A percentile compares a stretch with the other conserved stretches of the same genome.
Conservation (phyloP, 35 echinoderm and acorn worm genomes). For the Stichopus chloronotus region DNA sequence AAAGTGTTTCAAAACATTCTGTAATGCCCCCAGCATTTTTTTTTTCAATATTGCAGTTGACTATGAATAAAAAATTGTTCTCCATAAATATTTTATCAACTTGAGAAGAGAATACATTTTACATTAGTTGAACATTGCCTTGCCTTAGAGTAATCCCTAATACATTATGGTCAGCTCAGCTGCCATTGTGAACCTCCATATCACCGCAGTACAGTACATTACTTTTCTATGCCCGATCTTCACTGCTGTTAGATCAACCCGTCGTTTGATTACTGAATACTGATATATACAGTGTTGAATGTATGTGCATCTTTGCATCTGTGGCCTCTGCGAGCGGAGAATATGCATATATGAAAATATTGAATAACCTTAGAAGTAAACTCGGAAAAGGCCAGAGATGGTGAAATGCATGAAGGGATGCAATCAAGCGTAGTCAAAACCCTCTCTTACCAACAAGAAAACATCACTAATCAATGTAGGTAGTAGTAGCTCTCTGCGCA, state of each 20-base stretch:
- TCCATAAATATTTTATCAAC: too few species aligned
- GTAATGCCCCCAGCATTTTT: too few species aligned
- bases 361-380: constrained; percentile 42
- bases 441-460: constrained; percentile 52
- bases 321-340: constrained; percentile 30
- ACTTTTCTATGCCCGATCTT: too few species aligned
- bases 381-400: constrained; percentile 40
- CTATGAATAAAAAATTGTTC: too few species aligned
- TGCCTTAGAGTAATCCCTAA: too few species aligned
- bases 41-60: too few species aligned
- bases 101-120: too few species aligned
- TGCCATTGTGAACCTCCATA: too few species aligned
- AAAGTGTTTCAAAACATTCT: too few species aligned
- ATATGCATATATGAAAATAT: constrained; percentile 61
- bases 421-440: constrained; percentile 50
- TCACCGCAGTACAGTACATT: too few species aligned
- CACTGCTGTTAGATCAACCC: not conserved
- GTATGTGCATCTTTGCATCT: not conserved
- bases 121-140: too few species aligned
- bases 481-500: constrained; percentile 39
- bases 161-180: too few species aligned
- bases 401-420: constrained; percentile 52
- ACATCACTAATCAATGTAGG: constrained; percentile 58
- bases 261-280: not conserved
- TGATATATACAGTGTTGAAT: not conserved